Percentiles rank a stretch among this genome's conserved stretches.
Evolutionary conservation across 2,888 invertebrate genomes (phyloP).

Genomic region (Nowickia ferox): DNA sequence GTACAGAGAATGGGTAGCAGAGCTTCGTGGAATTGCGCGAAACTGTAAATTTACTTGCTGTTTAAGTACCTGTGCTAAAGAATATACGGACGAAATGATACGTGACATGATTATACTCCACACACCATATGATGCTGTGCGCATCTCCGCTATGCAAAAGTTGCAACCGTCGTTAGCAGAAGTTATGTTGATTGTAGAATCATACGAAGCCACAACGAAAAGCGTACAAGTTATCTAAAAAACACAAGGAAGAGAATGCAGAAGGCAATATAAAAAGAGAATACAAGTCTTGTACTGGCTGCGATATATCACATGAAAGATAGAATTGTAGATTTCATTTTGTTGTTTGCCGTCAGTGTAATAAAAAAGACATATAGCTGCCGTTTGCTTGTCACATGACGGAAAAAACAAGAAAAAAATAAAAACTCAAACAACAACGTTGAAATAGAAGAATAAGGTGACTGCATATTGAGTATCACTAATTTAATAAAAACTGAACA

Average conservation of each 20-base stretch:
- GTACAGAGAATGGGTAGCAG: not conserved
- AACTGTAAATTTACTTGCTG: not conserved
- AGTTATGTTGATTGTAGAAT: constrained; percentile 1
- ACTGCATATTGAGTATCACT: constrained; percentile 24
- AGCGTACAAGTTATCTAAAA: no score
- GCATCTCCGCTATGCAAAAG: not conserved
- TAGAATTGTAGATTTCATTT: constrained; percentile 28
- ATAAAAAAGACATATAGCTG: constrained; percentile 4
- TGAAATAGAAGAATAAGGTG: not conserved
- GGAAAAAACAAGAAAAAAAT: constrained; percentile 2
- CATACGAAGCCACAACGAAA: constrained; percentile 13
- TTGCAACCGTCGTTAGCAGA: not conserved
- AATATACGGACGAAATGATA: constrained; percentile 6
- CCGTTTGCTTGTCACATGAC: constrained; percentile 19
- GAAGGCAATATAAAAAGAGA: no score
- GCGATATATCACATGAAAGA: constrained; percentile 7
- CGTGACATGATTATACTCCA: not conserved
- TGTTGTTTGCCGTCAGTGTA: constrained; percentile 8
- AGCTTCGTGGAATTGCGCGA: no score
- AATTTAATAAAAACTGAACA: constrained; percentile 6
- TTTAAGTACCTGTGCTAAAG: not conserved
- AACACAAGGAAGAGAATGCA: no score
- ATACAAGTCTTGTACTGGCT: constrained; percentile 7
- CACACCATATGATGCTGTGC: not conserved
- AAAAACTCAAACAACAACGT: constrained; percentile 7